Evolutionary conservation across 1,140 invertebrate species (phyloP).

Genomic region (Melipona quadrifasciata): DNA sequence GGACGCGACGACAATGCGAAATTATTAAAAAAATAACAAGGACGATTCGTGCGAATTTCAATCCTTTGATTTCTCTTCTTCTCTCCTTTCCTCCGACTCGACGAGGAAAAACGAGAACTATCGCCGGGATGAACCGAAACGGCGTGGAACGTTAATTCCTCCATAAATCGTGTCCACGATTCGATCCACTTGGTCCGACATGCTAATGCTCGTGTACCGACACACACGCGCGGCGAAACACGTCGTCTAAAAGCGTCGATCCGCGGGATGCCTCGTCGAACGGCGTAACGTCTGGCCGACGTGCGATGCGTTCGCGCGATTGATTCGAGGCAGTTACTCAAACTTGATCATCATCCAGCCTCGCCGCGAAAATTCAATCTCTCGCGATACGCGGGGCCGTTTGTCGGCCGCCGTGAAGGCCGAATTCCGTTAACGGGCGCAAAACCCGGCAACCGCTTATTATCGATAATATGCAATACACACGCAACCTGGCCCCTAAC

Average conservation of each 20-base stretch:
- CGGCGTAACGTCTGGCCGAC: background rate
- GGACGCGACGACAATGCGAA: too few relatives aligned
- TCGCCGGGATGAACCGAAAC: background rate
- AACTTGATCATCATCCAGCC: constrained; percentile 5
- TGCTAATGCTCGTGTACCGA: background rate
- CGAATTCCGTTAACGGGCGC: constrained; percentile 39
- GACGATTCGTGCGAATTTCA: too few relatives aligned
- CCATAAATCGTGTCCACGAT: background rate
- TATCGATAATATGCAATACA: constrained; percentile 50
- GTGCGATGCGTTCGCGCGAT: background rate
- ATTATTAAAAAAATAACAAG: too few relatives aligned
- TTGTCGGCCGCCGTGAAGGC: constrained; percentile 19
- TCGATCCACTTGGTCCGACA: constrained; percentile 3
- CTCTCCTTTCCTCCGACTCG: too few relatives aligned
- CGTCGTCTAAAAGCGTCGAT: constrained; percentile 4
- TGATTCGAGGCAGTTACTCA: constrained; percentile 30
- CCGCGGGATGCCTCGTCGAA: background rate
- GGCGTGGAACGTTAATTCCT: background rate
- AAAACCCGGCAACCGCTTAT: constrained; percentile 38
- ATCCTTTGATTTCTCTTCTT: too few relatives aligned
- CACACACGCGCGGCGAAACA: background rate
- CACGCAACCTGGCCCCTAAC: constrained; percentile 39
- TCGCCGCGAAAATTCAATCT: constrained; percentile 21
- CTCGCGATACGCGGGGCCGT: background rate
- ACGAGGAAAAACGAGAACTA: background rate